Base-by-base conservation (phyloP, 1,140 invertebrate species). In the Polypedilum vanderplanki region DNA sequence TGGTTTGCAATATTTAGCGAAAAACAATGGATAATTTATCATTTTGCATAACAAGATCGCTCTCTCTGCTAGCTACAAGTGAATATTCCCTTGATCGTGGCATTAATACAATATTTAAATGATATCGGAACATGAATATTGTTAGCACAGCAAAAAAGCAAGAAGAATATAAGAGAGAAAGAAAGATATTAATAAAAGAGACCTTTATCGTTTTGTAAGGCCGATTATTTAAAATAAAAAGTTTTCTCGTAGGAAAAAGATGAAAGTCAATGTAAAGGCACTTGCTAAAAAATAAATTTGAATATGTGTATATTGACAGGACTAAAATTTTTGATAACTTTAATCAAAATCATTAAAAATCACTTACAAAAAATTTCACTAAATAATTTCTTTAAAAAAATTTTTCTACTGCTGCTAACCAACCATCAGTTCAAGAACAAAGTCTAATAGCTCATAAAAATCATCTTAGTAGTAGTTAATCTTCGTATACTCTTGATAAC, bases 11-110 rank as follows among this genome's bases (percentile, higher is more conserved):
- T 33, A 33, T 33, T 33, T 12, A 46, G 4, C 12, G 12, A 20
- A 70, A 70, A 70, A 70, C 65, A 70, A 70, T 70, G 65, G 20
- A 70, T 17, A 70, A 70, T 70, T 70, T 70, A 70, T 70, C 65
- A 70, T 70, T 70, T 70, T 70, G 65, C 65, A 70, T 70, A 70
- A 70, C 65, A 22, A 70, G 65, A 70, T 70, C 10, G 65, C 18
- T 18, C 15, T 57, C 41, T 46, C 41, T 33, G 24, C 24, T 5
- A 33, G 24, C 24, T 33, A 33, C 24, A 33, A 33, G 24, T 33
- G 24, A 33, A 33, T 33, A 15, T 12, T 8, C 10, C 41, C 15
- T 46, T 4, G 3, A n/a, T 57, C n/a, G 10, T n/a, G 46, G 46
- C 46, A 12, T 57, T 57, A 57, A 57, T n/a, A 12, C 12, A 70